Base-by-base conservation (phyloP, 2,797 vertebrate species). In the Cynodonichthys magdalenae region DNA sequence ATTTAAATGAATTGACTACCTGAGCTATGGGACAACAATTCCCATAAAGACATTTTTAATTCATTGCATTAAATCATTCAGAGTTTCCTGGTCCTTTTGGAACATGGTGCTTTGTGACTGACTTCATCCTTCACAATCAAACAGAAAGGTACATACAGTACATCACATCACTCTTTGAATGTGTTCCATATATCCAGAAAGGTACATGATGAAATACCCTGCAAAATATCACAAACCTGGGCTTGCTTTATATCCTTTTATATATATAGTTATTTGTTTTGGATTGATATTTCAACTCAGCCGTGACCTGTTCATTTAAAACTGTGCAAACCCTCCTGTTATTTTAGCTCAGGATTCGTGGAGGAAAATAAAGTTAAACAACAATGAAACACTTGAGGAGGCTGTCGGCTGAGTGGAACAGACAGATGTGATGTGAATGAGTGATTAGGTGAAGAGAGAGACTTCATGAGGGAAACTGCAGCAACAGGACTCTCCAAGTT, bases 151-250 rank as follows among this genome's bases (percentile, higher is more conserved):
- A 52, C 17, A 60, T 27, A 80, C 66, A 51, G 50, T 53, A 52
- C 17, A 60, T 27, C 50, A 66, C 74, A 80, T 63, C 64, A 65
- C 62, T 64, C 53, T 17, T 45, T 64, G 58, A 48, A 53, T 84
- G 74, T 47, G 54, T 87, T 80, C 54, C 79, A 83, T 81, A 72
- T 77, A 63, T 46, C 39, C 64, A 83, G 59, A 80, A 69, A 81
- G 74, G 76, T 75, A 85, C 79, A 82, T 91, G 87, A 90, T 87
- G 87, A 84, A 89, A 91, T 80, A 66, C 6, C 24, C 61, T 78
- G 85, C 63, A 87, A 89, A 90, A 76, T 76, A 75, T 79, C 54
- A 64, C 73, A 52, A 72, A 80, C 70, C 29, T 46, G 65, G 2
- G 15, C 39, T 65, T 36, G 51, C 61, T 71, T 46, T 46, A 17